Conservation (phyloP, 2,113 vertebrate genomes). For the Urocynchramus pylzowi region DNA sequence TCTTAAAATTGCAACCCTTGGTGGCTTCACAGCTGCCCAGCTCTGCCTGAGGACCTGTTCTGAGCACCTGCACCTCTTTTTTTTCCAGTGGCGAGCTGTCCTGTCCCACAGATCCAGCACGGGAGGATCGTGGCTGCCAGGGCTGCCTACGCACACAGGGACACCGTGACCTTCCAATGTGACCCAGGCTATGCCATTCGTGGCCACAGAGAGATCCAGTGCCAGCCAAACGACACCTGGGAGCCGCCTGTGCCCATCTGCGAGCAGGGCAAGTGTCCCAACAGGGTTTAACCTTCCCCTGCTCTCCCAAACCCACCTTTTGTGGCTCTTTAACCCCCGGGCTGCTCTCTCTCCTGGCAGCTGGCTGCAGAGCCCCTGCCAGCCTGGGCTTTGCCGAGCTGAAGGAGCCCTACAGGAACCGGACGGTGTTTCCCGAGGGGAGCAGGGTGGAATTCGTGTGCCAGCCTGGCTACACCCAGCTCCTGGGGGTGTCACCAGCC, state of each 20-base stretch:
- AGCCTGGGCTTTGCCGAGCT: background rate
- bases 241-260: constrained; percentile 46
- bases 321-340: background rate
- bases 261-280: constrained; percentile 49
- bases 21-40: background rate
- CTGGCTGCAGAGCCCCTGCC: background rate
- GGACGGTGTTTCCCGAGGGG: background rate
- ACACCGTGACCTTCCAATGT: constrained; percentile 43
- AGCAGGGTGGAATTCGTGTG: background rate
- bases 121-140: constrained; percentile 27
- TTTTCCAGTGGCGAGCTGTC: constrained; percentile 6
- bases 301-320: background rate
- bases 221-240: constrained; percentile 51
- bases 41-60: background rate
- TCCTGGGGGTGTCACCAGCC: accelerated
- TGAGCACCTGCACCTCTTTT: background rate
- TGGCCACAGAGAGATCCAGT: constrained; percentile 13
- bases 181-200: constrained; percentile 45
- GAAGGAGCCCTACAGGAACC: background rate
- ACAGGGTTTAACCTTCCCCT: background rate
- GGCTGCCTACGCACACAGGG: constrained; percentile 11
- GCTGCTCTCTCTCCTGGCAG: background rate
- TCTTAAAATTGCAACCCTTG: background rate
- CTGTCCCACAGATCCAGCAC: constrained; percentile 12
- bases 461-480: background rate